phyloP scores from a whole-genome alignment of 2,888 invertebrate genomes.

The Idaea straminata region DNA sequence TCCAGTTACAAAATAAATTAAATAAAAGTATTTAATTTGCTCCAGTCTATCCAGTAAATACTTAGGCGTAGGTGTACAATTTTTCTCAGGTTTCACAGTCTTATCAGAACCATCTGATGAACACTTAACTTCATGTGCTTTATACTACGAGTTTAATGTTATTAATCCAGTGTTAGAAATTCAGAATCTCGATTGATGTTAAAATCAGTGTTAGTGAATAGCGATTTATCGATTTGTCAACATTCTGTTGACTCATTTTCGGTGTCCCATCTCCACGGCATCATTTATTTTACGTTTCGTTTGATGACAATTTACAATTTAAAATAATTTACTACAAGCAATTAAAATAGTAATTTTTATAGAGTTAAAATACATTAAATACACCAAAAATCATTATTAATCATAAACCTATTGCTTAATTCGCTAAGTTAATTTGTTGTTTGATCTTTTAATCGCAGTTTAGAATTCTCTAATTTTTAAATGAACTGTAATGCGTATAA shows the following conservation, averaged over 20 bases:
- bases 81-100: no score
- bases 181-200: no score
- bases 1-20: no score
- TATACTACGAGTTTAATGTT: no score
- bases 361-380: background rate
- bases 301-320: background rate
- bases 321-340: background rate
- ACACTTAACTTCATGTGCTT: no score
- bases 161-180: no score
- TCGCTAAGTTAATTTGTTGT: background rate
- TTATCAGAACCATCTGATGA: no score
- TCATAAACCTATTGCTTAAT: background rate
- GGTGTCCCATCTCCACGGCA: background rate
- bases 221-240: background rate
- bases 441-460: background rate
- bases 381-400: background rate
- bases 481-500: constrained; percentile 36
- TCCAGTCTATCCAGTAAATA: no score
- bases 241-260: background rate
- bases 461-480: background rate
- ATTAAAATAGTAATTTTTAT: background rate
- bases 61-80: no score
- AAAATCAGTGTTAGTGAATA: background rate
- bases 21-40: no score
- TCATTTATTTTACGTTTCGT: background rate